phyloP scores from a whole-genome alignment of 2,113 vertebrate genomes.

The Nothoprocta pentlandii region DNA sequence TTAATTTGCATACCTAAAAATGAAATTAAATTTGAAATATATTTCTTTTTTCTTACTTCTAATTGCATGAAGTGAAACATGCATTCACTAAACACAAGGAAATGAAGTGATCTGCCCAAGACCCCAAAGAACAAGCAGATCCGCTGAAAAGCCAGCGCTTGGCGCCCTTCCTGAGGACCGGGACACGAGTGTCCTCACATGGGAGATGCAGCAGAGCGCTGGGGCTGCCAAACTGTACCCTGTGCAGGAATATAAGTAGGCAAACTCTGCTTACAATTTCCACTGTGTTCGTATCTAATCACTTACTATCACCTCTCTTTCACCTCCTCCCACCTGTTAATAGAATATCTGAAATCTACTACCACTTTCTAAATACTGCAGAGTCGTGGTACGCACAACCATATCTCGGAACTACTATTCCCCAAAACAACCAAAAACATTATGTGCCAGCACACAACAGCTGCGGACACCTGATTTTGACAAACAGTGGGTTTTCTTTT shows the following conservation, averaged over 20 bases:
- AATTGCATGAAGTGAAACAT: neutral
- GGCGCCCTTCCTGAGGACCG: neutral
- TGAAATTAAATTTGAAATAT: neutral
- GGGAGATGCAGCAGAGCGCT: neutral
- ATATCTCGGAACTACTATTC: neutral
- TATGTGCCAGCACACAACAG: neutral
- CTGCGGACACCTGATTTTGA: neutral
- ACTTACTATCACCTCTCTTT: neutral
- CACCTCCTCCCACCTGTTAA: neutral
- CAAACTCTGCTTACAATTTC: neutral
- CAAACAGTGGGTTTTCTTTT: neutral
- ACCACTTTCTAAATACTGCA: neutral
- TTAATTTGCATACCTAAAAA: neutral
- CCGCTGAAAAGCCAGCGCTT: neutral
- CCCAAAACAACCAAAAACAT: neutral
- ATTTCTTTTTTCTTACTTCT: neutral
- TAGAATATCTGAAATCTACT: neutral
- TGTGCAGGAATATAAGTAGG: neutral
- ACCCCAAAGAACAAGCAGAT: neutral
- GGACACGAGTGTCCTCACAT: accelerated
- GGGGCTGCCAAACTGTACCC: too few relatives aligned
- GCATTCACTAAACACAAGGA: neutral
- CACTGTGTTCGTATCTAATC: neutral
- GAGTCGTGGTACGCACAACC: neutral
- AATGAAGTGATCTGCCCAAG: neutral